Evolutionary conservation across 2,113 vertebrate genomes (phyloP), one percentile per base, ranked within the genome.

Genomic region (Oreochromis aureus): DNA sequence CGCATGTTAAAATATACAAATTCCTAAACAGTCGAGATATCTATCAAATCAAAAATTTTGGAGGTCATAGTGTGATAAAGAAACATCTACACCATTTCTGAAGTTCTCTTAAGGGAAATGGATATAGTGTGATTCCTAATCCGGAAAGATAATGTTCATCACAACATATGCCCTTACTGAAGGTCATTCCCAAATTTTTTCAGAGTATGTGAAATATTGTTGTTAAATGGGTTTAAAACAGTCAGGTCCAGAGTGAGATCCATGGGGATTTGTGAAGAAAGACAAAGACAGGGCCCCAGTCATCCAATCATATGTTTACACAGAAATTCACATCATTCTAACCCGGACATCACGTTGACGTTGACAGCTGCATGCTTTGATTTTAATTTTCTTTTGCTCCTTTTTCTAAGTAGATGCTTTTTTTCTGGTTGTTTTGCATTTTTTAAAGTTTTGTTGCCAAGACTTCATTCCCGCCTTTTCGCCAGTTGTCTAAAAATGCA

Each of bases 241-340:
- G 71, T 92, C 80, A 89, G 86, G 79, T 93, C 69, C 80, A 91
- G 87, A 79, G 87, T 87, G 85, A 95, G 88, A 92, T 89, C 93
- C 69, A 92, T 92, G 89, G 89, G 91, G 86, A 94, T 93, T 93
- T 91, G 86, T 93, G 92, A 95, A 97, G 95, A 95, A 96, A 96
- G 95, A 95, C 94, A 95, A 96, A 95, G 97, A 94, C 95, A 97
- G 96, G 96, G 96, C 96, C 96, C 96, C 95, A 94, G 89, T 96
- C 98, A 98, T 98, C 97, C 96, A 96, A 59, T 97, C 97, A 97
- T 94, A 87, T 96, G 95, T 98, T 98, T 98, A 98, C 98, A 98
- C 98, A 98, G 98, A 99, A 99, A 98, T 98, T 98, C 97, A 98
- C 96, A 87, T 94, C 96, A 97, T 97, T 95, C 97, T 96, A 96